Percentiles rank a stretch among this genome's conserved stretches.
These are phyloP conservation scores for Propsilocerus akamusi DNA, from an alignment of 1,140 invertebrate genomes.

Conservation along the genomic window DNA sequence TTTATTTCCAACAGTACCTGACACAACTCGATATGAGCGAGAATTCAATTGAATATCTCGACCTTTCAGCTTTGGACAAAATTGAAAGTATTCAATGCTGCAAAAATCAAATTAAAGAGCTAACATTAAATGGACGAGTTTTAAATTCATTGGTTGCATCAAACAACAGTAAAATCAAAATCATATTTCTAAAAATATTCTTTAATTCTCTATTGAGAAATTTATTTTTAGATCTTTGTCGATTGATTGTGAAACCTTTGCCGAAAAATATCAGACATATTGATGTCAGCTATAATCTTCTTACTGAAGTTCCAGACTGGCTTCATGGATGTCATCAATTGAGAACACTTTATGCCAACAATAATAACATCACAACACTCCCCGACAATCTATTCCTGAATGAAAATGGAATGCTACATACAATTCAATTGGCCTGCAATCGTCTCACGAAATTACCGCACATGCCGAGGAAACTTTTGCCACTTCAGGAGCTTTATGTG, in stretches of 20 bases:
- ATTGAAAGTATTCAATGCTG: constrained; percentile 51
- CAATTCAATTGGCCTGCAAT: constrained; percentile 56
- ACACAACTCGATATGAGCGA: constrained; percentile 60
- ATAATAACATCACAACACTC: constrained; percentile 47
- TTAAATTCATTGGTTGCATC: constrained; percentile 48
- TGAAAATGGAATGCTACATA: constrained; percentile 45
- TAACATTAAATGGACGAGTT: constrained; percentile 45
- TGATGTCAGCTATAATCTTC: constrained; percentile 57
- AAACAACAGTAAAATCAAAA: constrained; percentile 44
- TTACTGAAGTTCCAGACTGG: constrained; percentile 58
- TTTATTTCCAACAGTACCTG: constrained; percentile 32
- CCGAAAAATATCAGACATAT: constrained; percentile 50
- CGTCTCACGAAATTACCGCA: constrained; percentile 47
- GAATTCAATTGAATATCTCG: constrained; percentile 54
- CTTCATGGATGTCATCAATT: constrained; percentile 52
- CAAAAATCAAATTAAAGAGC: constrained; percentile 43
- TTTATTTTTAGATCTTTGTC: constrained; percentile 40
- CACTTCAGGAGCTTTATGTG: constrained; percentile 48
- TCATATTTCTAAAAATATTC: constrained; percentile 1
- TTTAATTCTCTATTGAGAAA: constrained; percentile 6
- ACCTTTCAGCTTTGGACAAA: constrained; percentile 46
- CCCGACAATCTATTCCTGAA: constrained; percentile 53
- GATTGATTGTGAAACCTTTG: constrained; percentile 37
- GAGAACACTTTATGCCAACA: constrained; percentile 48
- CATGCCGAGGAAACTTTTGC: constrained; percentile 40